Percentiles rank a stretch among this genome's conserved stretches.
Evolutionary conservation across 2,113 vertebrate genomes (phyloP).

Genomic region (Mirza zaza): DNA sequence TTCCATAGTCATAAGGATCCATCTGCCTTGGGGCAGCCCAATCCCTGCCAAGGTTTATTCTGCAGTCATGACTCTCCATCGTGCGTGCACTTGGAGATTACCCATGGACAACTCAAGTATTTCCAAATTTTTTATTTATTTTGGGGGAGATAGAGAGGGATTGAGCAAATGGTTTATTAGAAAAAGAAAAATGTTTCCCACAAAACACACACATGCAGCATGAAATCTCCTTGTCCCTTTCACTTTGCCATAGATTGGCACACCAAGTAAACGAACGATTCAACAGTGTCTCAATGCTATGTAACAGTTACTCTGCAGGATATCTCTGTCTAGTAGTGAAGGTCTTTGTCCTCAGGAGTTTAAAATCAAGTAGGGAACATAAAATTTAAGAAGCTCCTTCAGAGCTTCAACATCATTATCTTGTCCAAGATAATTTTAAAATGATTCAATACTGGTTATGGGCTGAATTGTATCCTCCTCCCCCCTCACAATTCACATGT

Average conservation of each 20-base stretch:
- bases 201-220: neutral
- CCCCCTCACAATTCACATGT: neutral
- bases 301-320: neutral
- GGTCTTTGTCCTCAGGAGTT: neutral
- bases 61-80: neutral
- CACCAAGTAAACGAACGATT: neutral
- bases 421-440: neutral
- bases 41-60: neutral
- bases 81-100: neutral
- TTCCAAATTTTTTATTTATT: neutral
- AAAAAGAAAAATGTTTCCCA: neutral
- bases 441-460: neutral
- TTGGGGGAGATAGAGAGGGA: neutral
- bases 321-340: neutral
- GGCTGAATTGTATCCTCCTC: neutral
- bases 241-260: neutral
- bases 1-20: neutral
- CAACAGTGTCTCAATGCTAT: neutral
- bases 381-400: neutral
- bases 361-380: neutral
- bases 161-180: neutral
- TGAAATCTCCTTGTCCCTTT: neutral
- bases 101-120: neutral
- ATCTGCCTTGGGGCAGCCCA: neutral
- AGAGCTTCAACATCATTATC: neutral